Evolutionary conservation across 1,140 invertebrate species (phyloP).

Genomic region (Patella vulgata): DNA sequence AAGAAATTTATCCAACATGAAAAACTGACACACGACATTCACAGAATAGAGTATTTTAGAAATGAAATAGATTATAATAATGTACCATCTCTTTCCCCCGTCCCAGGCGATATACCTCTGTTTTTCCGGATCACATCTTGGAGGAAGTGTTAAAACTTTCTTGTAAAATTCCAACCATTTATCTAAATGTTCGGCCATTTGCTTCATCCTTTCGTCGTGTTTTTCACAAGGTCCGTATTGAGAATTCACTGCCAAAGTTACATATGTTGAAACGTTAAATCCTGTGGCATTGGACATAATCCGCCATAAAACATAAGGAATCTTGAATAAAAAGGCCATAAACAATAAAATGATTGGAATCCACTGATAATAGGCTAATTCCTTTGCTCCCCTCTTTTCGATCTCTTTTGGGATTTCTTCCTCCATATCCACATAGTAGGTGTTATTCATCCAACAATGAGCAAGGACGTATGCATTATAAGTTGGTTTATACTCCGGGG

Average conservation of each 20-base stretch:
- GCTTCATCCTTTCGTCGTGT: slow-evolving; percentile 10
- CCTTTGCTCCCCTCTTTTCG: slow-evolving; percentile 29
- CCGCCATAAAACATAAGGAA: slow-evolving; percentile 67
- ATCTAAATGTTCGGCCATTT: slow-evolving; percentile 24
- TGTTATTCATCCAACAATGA: slow-evolving; percentile 96
- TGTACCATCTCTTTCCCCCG: too few relatives aligned
- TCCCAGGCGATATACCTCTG: too few relatives aligned
- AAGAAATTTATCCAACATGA: too few relatives aligned
- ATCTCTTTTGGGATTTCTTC: slow-evolving; percentile 45
- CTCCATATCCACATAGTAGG: slow-evolving; percentile 72
- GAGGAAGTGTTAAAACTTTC: too few relatives aligned
- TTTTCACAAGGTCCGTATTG: slow-evolving; percentile 17
- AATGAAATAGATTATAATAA: too few relatives aligned
- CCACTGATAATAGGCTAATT: slow-evolving; percentile 68
- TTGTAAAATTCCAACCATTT: slow-evolving; percentile 16
- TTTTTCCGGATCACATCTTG: too few relatives aligned
- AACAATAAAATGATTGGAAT: slow-evolving; percentile 67
- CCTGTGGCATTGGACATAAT: slow-evolving; percentile 47
- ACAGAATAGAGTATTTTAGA: too few relatives aligned
- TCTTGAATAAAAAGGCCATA: slow-evolving; percentile 67
- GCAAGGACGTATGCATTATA: slow-evolving; percentile 76
- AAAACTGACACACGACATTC: too few relatives aligned
- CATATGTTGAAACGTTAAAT: slow-evolving; percentile 47
- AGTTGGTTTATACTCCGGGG: slow-evolving; percentile 51
- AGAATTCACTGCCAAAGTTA: slow-evolving; percentile 23